Percentiles rank a stretch among this genome's conserved stretches.
Evolutionary conservation across 2,888 invertebrate genomes (phyloP).

Genomic region (Dasypogon diadema): DNA sequence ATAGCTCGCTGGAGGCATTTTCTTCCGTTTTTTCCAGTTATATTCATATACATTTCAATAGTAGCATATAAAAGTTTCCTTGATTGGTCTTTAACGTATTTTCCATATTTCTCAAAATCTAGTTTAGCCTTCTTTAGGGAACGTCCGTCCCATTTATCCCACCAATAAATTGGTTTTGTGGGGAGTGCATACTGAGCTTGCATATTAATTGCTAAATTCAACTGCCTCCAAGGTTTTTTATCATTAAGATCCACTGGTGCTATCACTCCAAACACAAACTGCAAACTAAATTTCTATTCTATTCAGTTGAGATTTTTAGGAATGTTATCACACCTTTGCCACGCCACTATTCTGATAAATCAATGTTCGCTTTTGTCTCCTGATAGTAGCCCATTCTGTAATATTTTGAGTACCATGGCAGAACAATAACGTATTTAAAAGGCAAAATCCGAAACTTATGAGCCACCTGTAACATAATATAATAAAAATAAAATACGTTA

Average conservation of each 20-base stretch:
- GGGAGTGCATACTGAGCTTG: constrained; percentile 41
- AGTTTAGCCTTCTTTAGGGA: constrained; percentile 7
- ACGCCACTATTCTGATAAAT: constrained; percentile 35
- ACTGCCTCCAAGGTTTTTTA: constrained; percentile 29
- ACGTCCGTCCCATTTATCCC: constrained; percentile 48
- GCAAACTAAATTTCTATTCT: not conserved
- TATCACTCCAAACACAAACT: constrained; percentile 34
- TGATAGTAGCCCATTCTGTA: not conserved
- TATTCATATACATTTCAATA: constrained; percentile 51
- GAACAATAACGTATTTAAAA: not conserved
- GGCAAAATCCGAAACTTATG: not conserved
- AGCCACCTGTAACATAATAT: no score
- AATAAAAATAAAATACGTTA: no score
- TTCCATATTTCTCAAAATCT: constrained; percentile 47
- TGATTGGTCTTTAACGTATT: constrained; percentile 49
- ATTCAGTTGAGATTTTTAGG: not conserved
- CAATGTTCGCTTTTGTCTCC: constrained; percentile 21
- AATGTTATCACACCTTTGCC: not conserved
- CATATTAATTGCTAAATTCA: constrained; percentile 15
- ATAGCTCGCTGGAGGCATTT: constrained; percentile 52
- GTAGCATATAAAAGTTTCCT: constrained; percentile 38
- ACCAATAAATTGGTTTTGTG: constrained; percentile 16
- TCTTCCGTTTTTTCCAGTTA: constrained; percentile 47
- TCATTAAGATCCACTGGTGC: constrained; percentile 1
- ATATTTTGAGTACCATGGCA: not conserved